A percentile compares a stretch with the other conserved stretches of the same genome.
These are phyloP conservation scores for Lutraria rhynchaena DNA, from an alignment of 1,140 invertebrate species.

Conservation along the genomic window DNA sequence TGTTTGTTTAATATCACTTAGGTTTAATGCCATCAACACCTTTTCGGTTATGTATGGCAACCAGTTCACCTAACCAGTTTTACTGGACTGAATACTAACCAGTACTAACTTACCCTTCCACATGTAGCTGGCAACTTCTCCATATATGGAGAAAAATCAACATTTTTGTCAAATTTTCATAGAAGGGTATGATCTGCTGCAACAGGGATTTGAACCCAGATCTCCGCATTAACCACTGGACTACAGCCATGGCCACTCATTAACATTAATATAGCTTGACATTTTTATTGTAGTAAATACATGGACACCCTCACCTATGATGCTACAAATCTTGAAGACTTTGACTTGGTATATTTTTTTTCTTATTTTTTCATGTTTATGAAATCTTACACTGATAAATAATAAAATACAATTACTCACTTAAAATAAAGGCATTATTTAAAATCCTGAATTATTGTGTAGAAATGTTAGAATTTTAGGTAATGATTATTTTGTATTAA, in stretches of 20 bases:
- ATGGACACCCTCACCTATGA: constrained; percentile 36
- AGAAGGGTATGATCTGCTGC: background rate
- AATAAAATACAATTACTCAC: background rate
- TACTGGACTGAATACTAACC: too few species aligned
- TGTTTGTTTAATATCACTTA: too few species aligned
- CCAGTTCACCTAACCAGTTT: too few species aligned
- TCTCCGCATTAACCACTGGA: too few species aligned
- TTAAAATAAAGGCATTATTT: background rate
- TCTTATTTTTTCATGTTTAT: background rate
- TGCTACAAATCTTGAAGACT: constrained; percentile 22
- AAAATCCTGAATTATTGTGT: background rate
- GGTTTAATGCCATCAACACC: background rate
- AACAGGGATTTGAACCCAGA: background rate
- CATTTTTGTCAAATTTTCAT: background rate
- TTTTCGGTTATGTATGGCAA: too few species aligned
- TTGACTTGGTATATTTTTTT: constrained; percentile 30
- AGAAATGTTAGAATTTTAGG: background rate
- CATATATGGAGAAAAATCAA: background rate
- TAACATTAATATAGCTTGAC: background rate
- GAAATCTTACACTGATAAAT: background rate
- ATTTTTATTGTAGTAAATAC: constrained; percentile 27
- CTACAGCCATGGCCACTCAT: background rate
- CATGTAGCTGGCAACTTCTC: background rate
- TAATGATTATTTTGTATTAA: background rate
- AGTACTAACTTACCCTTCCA: too few species aligned